Percentiles rank a stretch among this genome's conserved stretches.
These are phyloP conservation scores for Artibeus jamaicensis DNA, from an alignment of 2,797 vertebrate genomes.

Conservation along the genomic window DNA sequence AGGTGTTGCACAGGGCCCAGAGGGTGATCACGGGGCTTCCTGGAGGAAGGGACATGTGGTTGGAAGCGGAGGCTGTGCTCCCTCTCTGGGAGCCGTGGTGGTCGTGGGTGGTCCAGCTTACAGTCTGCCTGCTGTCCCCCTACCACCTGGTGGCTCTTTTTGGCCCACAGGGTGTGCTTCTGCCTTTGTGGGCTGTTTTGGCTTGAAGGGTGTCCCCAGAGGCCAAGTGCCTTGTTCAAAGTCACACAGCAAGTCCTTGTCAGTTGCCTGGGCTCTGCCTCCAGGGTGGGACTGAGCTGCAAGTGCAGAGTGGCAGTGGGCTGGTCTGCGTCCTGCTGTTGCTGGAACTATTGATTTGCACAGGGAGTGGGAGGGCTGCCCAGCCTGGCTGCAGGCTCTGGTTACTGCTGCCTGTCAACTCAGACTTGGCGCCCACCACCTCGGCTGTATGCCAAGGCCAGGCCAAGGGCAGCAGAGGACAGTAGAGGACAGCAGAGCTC, in stretches of 20 bases:
- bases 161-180: not conserved
- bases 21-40: not conserved
- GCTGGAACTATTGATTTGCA: conserved; percentile 68
- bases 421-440: conserved; percentile 46
- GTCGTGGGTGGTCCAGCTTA: not conserved
- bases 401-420: conserved; percentile 56
- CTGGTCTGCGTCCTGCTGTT: not conserved
- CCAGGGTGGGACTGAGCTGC: conserved; percentile 18
- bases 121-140: not conserved
- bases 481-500: not conserved
- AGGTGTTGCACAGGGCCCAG: not conserved
- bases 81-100: not conserved
- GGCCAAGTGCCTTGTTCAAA: not conserved
- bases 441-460: conserved; percentile 47
- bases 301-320: not conserved
- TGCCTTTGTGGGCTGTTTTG: not conserved
- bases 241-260: conserved; percentile 20
- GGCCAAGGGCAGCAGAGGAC: conserved; percentile 58
- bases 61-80: not conserved
- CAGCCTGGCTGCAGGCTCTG: conserved; percentile 33
- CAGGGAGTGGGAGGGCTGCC: not conserved
- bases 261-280: not conserved
- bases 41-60: not conserved
- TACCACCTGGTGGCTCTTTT: not conserved
- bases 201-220: not conserved